These are phyloP conservation scores for Drosophila kepulauana DNA, from an alignment of 1,140 invertebrate species.

Conservation along the genomic window DNA sequence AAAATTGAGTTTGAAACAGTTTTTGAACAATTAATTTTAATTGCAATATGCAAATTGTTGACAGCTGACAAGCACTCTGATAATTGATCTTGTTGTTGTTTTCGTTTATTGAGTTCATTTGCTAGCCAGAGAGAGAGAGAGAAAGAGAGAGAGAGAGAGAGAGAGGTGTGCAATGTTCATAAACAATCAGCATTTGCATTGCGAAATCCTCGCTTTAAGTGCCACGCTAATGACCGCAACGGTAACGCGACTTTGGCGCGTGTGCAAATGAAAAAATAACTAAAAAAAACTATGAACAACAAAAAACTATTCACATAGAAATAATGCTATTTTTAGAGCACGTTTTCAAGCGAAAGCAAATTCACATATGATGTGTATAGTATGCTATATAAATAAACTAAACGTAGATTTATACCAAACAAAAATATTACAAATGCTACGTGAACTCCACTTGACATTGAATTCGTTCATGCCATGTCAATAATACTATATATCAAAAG, in stretches of 20 bases:
- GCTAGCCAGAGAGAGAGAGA: too few relatives aligned
- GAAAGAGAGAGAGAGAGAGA: background rate
- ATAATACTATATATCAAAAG: background rate
- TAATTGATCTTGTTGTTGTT: constrained; percentile 23
- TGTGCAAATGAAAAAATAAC: constrained; percentile 25
- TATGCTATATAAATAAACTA: constrained; percentile 1
- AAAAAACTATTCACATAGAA: background rate
- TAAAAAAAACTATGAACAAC: background rate
- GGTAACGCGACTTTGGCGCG: constrained; percentile 27
- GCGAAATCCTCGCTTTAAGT: constrained; percentile 30
- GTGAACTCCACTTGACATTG: too few relatives aligned
- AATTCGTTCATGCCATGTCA: too few relatives aligned
- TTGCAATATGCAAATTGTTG: constrained; percentile 54
- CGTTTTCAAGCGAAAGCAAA: too few relatives aligned
- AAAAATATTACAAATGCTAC: background rate
- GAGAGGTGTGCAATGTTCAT: constrained; percentile 28
- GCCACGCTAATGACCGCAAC: constrained; percentile 26
- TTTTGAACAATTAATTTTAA: constrained; percentile 62
- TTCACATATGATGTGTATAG: background rate
- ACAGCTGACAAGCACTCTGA: constrained; percentile 16
- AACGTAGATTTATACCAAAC: background rate
- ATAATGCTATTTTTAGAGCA: constrained; percentile 31
- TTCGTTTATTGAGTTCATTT: constrained; percentile 15
- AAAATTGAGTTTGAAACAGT: constrained; percentile 1
- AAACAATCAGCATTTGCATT: constrained; percentile 27